Evolutionary conservation across 2,888 invertebrate species (phyloP), one percentile per base, ranked within the genome.

Genomic region (Operophtera brumata): DNA sequence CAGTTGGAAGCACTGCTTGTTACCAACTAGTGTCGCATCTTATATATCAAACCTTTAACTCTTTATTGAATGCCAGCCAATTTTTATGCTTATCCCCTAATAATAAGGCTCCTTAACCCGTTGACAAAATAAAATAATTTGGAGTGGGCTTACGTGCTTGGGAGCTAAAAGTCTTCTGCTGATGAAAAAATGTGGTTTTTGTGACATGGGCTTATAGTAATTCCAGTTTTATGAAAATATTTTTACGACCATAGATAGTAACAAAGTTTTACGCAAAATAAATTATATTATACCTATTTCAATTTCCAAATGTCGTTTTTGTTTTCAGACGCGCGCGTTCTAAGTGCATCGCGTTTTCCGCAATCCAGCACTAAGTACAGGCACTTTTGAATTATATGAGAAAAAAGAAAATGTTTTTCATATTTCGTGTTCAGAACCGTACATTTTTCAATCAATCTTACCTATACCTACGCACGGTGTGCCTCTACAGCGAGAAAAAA

Each of bases 401-500:
- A 43, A 40, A 40, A 39, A 47, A 45, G 37, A 54, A 53, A 45
- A 45, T 36, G 45, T 53, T 57, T 55, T 36, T 47, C 42, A 20
- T 45, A 48, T 50, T 34, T 34, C 49, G 43, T 57, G 59, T 52
- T 62, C 62, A 55, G 44, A 42, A 50, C 28, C 58, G 54, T 55
- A 55, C 43, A 50, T 57, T 64, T 60, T 63, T 61, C 67, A 67
- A 72, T 72, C 69, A 76, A 71, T 73, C 69, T 68, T 67, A 69
- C 66, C 69, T 75, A 69, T 74, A n/a, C n/a, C n/a, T n/a, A 70
- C 67, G 63, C 69, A 68, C 61, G 62, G 67, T 67, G 71, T 73
- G 78, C 80, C 76, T 81, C 80, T 80, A 78, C 81, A 73, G 69
- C 73, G 75, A 75, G 73, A 77, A 77, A 80, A 82, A 80, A 76